Evolutionary conservation across 2,888 invertebrate species (phyloP), one percentile per base, ranked within the genome.

Genomic region (Belgica antarctica): DNA sequence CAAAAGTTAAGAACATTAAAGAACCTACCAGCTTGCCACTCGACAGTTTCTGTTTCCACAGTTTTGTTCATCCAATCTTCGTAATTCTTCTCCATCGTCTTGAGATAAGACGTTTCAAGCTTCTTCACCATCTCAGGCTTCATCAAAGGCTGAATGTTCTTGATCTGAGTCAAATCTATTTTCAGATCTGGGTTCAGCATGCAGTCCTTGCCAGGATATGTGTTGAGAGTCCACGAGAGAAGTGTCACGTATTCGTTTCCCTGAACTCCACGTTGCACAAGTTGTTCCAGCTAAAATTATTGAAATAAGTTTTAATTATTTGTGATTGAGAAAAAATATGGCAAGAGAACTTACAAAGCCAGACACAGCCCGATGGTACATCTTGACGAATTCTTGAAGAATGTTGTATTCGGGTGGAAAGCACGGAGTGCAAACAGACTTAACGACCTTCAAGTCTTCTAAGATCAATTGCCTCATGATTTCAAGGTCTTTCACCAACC

Each of bases 191-290:
- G 86, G 80, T 92, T 92, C 10, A 87, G 87, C 88, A 98, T 90
- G 73, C 98, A 80, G 75, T 98, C 96, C 1, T 85, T 81, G 0
- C 95, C 93, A 0, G 88, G 86, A 78, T 99, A 99, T 0, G 92
- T 92, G 77, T 94, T 94, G 73, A 94, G 86, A 12, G 89, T 87
- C 98, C 98, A 99, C 0, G 91, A 89, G 7, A 99, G 82, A 69
- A 99, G 81, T 0, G 96, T 93, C 0, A 98, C 96, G 78, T 94
- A 94, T 79, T 99, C 99, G 78, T 97, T 97, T 46, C 96, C 97
- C 82, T 97, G 92, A 69, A 98, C 80, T 0, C 94, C 94, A 74
- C 86, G 89, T 36, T 86, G 84, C n/a, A 95, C 92, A 59, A 95
- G 86, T 75, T 94, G 94, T 80, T 93, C 88, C 15, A 97, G 81